Evolutionary conservation across 2,888 invertebrate species (phyloP), one percentile per base, ranked within the genome.

Genomic region (Limnephilus rhombicus): DNA sequence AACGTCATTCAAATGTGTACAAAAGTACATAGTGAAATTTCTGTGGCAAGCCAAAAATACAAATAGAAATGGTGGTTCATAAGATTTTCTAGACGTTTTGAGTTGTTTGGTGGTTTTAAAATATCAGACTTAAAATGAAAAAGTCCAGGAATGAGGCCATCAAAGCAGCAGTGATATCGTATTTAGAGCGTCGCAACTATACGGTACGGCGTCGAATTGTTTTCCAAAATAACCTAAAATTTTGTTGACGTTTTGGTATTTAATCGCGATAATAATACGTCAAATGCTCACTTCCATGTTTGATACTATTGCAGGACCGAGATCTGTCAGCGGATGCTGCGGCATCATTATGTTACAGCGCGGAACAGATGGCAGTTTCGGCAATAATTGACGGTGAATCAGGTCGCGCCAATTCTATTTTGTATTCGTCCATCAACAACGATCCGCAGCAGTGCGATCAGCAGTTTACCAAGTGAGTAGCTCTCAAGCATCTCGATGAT

Each of bases 391-490:
- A 98, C 94, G 97, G 97, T 94, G 98, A 98, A 95, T 96, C 97
- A 24, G 97, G 98, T 94, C 96, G 97, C 89, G 96, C 97, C 18
- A 98, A 98, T 95, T 98, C 98, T 18, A 97, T 98, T 94, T 96
- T 97, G 85, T 98, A 97, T 95, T 98, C 98, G 93, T 98, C 98
- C 94, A 97, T 98, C 94, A 97, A 97, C 94, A 98, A 97, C 94
- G 98, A 98, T 94, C 97, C 97, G 83, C 96, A 96, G 41, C 97
- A 97, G 94, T 97, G 98, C 92, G 98, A 98, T 94, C 96, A 97
- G 93, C 98, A 98, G 94, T 98, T 98, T 94, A 96, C 96, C 53
- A 97, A 97, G 97, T 97, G 96, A 94, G 80, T 88, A 24, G 68
- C 24, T 68, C 24, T 82, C 34, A 11, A 82, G 31, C 12, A 31